Percentiles rank a stretch among this genome's conserved stretches.
Conservation (phyloP, 2,888 invertebrate genomes). For the Phengaris arion region DNA sequence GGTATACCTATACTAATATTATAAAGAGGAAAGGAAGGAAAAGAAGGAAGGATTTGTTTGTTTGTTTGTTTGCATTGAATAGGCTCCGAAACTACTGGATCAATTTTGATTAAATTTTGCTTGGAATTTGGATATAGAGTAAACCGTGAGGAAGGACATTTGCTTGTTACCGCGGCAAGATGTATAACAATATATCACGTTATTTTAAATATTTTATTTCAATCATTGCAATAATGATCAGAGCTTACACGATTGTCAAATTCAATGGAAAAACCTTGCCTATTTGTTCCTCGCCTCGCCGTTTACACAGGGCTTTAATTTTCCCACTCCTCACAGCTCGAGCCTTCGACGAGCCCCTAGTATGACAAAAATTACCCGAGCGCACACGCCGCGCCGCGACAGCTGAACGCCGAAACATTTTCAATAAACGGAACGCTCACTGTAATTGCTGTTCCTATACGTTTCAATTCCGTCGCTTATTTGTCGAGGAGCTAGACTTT, state of each 20-base stretch:
- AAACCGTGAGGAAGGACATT: too few species aligned
- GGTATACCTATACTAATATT: too few species aligned
- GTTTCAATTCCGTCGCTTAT: slow-evolving; percentile 3
- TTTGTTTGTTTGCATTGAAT: too few species aligned
- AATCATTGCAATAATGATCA: background rate
- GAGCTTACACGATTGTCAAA: background rate
- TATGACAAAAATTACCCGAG: slow-evolving; percentile 8
- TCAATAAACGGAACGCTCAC: slow-evolving; percentile 5
- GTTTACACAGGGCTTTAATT: slow-evolving; percentile 10
- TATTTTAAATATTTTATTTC: background rate
- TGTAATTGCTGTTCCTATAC: slow-evolving; percentile 3
- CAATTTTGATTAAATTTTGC: too few species aligned
- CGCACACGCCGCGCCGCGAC: background rate
- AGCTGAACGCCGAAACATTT: slow-evolving; percentile 11
- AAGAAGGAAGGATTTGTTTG: too few species aligned
- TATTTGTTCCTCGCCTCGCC: background rate
- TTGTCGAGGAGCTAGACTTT: background rate
- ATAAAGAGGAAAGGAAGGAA: too few species aligned
- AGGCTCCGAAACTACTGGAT: too few species aligned
- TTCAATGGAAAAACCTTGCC: background rate
- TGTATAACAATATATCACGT: too few species aligned
- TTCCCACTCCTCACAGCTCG: background rate
- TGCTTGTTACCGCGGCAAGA: too few species aligned
- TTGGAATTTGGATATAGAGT: too few species aligned
- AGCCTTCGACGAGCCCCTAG: background rate